Percentiles rank a stretch among this genome's conserved stretches.
These are phyloP conservation scores for Sebastes kiyomatsui DNA, from an alignment of 2,797 vertebrate species.

Conservation along the genomic window DNA sequence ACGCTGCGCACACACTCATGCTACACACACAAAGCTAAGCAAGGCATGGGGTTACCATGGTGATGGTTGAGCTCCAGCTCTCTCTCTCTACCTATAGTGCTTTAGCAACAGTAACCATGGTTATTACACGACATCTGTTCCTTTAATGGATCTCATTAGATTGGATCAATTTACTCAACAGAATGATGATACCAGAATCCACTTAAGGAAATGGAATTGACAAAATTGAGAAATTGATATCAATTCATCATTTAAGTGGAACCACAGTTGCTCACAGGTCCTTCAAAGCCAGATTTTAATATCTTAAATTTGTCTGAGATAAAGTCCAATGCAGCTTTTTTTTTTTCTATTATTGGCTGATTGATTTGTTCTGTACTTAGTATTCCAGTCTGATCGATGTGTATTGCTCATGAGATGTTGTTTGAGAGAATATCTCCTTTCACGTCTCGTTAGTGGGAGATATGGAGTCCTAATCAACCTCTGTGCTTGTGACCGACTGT, in stretches of 20 bases:
- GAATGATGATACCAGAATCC: slow-evolving; percentile 32
- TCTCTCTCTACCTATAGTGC: slow-evolving; percentile 69
- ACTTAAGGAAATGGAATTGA: slow-evolving; percentile 34
- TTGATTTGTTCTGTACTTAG: background rate
- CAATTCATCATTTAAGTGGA: background rate
- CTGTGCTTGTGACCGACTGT: background rate
- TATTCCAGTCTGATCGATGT: background rate
- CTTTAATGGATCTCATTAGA: slow-evolving; percentile 66
- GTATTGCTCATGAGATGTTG: background rate
- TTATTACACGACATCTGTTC: slow-evolving; percentile 69
- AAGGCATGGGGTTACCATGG: slow-evolving; percentile 78
- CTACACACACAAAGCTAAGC: slow-evolving; percentile 47
- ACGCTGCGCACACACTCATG: background rate
- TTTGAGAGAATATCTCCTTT: slow-evolving; percentile 7
- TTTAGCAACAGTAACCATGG: slow-evolving; percentile 76
- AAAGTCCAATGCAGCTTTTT: background rate
- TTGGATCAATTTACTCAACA: slow-evolving; percentile 56
- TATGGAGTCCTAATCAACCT: slow-evolving; percentile 37
- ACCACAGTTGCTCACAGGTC: background rate
- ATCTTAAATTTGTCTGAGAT: background rate
- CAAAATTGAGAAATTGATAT: slow-evolving; percentile 16
- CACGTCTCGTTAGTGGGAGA: slow-evolving; percentile 7
- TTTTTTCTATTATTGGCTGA: background rate
- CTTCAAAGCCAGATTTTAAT: background rate
- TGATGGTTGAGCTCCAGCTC: slow-evolving; percentile 66